phyloP scores from a whole-genome alignment of 2,888 invertebrate species.

The Drosophila diplacantha region DNA sequence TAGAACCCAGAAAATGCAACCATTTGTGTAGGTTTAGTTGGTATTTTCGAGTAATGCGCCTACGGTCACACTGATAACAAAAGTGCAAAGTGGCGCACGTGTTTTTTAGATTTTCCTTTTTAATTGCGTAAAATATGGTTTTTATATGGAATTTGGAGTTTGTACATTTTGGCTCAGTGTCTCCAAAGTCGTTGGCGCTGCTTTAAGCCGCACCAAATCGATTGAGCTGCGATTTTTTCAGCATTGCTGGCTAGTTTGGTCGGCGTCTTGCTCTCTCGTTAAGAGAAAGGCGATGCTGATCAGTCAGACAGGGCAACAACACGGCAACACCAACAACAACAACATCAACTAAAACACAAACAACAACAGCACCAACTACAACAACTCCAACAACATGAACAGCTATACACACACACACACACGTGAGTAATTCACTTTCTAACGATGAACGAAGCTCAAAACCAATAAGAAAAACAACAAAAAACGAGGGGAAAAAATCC shows the following conservation, averaged over 20 bases:
- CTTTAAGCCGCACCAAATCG: slow-evolving; percentile 35
- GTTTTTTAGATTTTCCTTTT: no score
- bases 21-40: neutral
- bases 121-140: rapidly evolving
- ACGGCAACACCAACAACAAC: neutral
- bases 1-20: neutral
- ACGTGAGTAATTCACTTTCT: slow-evolving; percentile 43
- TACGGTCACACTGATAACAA: neutral
- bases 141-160: no score
- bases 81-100: neutral
- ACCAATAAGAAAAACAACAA: neutral
- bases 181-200: slow-evolving; percentile 8
- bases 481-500: slow-evolving; percentile 8
- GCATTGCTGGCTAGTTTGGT: slow-evolving; percentile 22
- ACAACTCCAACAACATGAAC: neutral
- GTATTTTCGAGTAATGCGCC: neutral
- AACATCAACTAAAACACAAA: neutral
- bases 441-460: slow-evolving; percentile 34
- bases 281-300: slow-evolving; percentile 40
- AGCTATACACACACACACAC: neutral
- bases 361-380: neutral
- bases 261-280: slow-evolving; percentile 26
- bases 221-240: slow-evolving; percentile 41
- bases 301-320: slow-evolving; percentile 29
- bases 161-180: neutral